Percentiles rank a stretch among this genome's conserved stretches.
These are phyloP conservation scores for Xenus cinereus DNA, from an alignment of 2,113 vertebrate genomes.

Conservation along the genomic window DNA sequence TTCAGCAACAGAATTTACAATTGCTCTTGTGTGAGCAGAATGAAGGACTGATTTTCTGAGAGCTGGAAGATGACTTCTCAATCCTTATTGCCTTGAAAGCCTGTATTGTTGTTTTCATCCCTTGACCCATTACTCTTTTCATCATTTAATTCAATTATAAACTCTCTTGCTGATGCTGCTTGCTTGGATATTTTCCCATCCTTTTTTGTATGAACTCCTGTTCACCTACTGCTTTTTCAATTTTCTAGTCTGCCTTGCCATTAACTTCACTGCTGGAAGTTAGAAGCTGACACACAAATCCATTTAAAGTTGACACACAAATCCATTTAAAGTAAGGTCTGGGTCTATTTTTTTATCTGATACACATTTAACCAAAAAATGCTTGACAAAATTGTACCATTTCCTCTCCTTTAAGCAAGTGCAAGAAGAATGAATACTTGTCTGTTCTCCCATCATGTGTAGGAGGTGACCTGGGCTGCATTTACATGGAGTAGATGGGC, in stretches of 20 bases:
- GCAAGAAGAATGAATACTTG: background rate
- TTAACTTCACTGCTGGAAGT: background rate
- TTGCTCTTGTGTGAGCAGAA: slow-evolving; percentile 45
- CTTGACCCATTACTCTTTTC: slow-evolving; percentile 60
- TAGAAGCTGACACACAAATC: background rate
- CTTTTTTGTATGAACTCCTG: slow-evolving; percentile 34
- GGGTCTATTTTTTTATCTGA: slow-evolving; percentile 13
- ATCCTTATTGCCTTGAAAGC: slow-evolving; percentile 46
- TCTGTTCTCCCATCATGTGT: background rate
- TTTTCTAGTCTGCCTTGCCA: slow-evolving; percentile 9
- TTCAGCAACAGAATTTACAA: slow-evolving; percentile 49
- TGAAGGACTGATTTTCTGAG: slow-evolving; percentile 51
- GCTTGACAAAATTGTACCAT: background rate
- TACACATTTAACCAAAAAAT: background rate
- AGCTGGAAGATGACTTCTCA: slow-evolving; percentile 38
- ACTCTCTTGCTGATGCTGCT: slow-evolving; percentile 27
- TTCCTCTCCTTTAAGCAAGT: background rate
- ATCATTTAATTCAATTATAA: slow-evolving; percentile 60
- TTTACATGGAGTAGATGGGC: background rate
- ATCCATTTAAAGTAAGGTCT: slow-evolving; percentile 1
- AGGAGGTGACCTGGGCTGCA: slow-evolving; percentile 3
- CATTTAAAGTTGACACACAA: background rate
- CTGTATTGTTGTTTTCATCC: slow-evolving; percentile 58
- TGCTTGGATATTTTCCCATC: slow-evolving; percentile 1
- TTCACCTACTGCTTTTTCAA: slow-evolving; percentile 45